phyloP scores from a whole-genome alignment of 2,888 invertebrate genomes.

The Protula sp. region DNA sequence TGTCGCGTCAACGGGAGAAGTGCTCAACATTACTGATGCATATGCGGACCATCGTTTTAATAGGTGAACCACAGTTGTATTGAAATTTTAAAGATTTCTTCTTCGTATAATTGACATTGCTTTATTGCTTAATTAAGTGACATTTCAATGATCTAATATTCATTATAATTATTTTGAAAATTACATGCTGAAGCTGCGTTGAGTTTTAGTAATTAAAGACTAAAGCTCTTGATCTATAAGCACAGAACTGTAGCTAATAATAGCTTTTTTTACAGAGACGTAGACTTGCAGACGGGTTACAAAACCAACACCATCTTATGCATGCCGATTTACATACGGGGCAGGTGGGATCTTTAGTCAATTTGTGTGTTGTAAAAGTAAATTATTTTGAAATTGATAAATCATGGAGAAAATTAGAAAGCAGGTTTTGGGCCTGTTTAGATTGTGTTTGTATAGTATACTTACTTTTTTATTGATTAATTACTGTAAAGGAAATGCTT shows the following conservation, averaged over 20 bases:
- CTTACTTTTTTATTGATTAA: no score
- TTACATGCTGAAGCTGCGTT: no score
- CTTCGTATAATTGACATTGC: background rate
- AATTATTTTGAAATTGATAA: no score
- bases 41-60: constrained; percentile 75
- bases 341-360: constrained; percentile 54
- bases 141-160: constrained; percentile 2
- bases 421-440: no score
- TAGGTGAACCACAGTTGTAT: constrained; percentile 46
- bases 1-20: constrained; percentile 73
- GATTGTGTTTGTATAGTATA: no score
- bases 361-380: constrained; percentile 1
- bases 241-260: no score
- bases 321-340: constrained; percentile 79
- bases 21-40: constrained; percentile 73
- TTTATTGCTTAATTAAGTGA: background rate
- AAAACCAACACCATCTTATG: constrained; percentile 71
- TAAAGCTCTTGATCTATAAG: no score
- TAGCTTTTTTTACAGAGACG: constrained; percentile 48
- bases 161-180: background rate
- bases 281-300: constrained; percentile 59
- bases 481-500: no score
- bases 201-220: no score
- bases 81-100: background rate
- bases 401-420: no score